Conservation (phyloP, 2,888 invertebrate species). For the Epiperipatus broadwayi region DNA sequence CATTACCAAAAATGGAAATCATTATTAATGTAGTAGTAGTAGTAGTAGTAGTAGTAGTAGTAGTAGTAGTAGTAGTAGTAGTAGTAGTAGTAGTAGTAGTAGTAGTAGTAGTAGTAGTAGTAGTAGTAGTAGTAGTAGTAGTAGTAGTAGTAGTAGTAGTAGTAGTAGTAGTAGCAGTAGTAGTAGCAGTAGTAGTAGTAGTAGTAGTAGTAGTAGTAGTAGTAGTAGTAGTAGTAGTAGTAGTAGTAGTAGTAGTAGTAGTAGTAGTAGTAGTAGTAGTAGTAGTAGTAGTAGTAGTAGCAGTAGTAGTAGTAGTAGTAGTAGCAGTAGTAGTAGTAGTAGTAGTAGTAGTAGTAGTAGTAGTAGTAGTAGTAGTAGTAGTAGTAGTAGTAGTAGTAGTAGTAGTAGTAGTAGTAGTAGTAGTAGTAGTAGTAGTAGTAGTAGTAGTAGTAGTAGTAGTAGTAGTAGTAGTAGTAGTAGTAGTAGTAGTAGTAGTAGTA, state of each 20-base stretch:
- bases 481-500: slow-evolving; percentile 17
- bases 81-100: slow-evolving; percentile 18
- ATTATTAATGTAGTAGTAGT: slow-evolving; percentile 13
- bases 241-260: slow-evolving; percentile 10
- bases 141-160: slow-evolving; percentile 14
- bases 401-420: slow-evolving; percentile 17
- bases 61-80: slow-evolving; percentile 18
- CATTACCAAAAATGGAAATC: too few species aligned
- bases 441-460: slow-evolving; percentile 14
- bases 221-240: slow-evolving; percentile 13
- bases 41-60: slow-evolving; percentile 16
- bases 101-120: slow-evolving; percentile 17
- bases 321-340: slow-evolving; percentile 13
- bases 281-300: slow-evolving; percentile 14
- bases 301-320: slow-evolving; percentile 14
- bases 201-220: slow-evolving; percentile 14
- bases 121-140: slow-evolving; percentile 13
- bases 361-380: slow-evolving; percentile 18
- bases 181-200: slow-evolving; percentile 13
- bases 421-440: slow-evolving; percentile 13
- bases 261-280: slow-evolving; percentile 6
- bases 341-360: slow-evolving; percentile 16
- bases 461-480: slow-evolving; percentile 13
- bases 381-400: slow-evolving; percentile 18
- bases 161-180: slow-evolving; percentile 13